Evolutionary conservation across 2,113 vertebrate species (phyloP), one percentile per base, ranked within the genome.

Genomic region (Nettapus auritus): DNA sequence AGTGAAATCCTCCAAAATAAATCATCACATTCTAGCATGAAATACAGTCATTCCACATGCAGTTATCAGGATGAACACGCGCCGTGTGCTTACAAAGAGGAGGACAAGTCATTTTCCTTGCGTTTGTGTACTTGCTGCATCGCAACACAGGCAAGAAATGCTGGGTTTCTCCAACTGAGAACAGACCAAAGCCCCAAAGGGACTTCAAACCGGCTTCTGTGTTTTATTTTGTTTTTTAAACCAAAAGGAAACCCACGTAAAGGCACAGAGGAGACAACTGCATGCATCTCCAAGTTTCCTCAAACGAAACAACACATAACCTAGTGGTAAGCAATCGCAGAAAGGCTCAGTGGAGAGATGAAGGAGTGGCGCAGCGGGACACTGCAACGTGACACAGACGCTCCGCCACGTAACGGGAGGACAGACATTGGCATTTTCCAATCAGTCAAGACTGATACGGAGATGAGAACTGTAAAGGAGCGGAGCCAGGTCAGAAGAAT

Each of bases 1-100:
- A 79, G 74, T 59, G 76, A 90, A 95, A 82, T 69, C 81, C 17
- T 75, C 78, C 17, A 68, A 93, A 95, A 71, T 80, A 86, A 78
- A 78, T 85, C 28, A 93, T 36, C 57, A 4, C 66, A 82, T 76
- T 79, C 70, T 33, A 85, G 63, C 31, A 66, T 15, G 40, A 59
- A 94, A 92, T 16, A 77, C 73, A 82, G 38, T 21, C 8, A 90
- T 81, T 69, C 66, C 44, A 44, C 7, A 60, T 1, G 16, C 26
- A 64, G 18, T 29, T 75, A 79, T 2, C 48, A 17, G 52, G 75
- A 66, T 19, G 48, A 57, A 88, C 29, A 64, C 48, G 42, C 5
- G 19, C 33, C 26, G n/a, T 0, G 0, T 36, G 28, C 53, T 88
- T 40, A 36, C n/a, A 86, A 75, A 38, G 16, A 50, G 42, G 7